phyloP scores from a whole-genome alignment of 1,140 invertebrate genomes.

The Bombus confusus region DNA sequence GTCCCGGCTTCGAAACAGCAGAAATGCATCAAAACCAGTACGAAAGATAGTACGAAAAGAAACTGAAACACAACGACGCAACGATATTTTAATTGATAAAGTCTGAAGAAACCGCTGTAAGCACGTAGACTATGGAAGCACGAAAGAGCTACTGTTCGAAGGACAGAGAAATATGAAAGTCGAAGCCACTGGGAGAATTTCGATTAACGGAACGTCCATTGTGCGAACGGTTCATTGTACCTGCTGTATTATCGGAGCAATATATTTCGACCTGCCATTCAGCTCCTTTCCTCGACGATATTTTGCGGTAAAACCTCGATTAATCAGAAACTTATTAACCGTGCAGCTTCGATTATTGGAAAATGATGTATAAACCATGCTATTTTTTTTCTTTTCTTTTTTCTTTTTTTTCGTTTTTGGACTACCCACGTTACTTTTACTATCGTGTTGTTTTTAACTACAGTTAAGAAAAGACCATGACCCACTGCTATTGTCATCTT shows the following conservation, averaged over 20 bases:
- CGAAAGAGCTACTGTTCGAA: not conserved
- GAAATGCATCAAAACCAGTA: not conserved
- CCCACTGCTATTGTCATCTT: no score
- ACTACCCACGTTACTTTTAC: not conserved
- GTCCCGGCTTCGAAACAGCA: no score
- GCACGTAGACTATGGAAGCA: not conserved
- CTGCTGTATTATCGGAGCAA: conserved; percentile 17
- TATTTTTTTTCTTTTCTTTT: no score
- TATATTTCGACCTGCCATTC: conserved; percentile 9
- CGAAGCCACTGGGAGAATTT: conserved; percentile 17
- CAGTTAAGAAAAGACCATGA: no score
- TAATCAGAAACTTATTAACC: conserved; percentile 31
- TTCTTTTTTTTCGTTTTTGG: no score
- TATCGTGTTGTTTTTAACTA: no score
- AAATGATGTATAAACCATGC: not conserved
- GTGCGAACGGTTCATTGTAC: conserved; percentile 28
- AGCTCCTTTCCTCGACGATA: not conserved
- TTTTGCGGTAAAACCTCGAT: not conserved
- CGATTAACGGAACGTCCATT: conserved; percentile 24
- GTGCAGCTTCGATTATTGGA: not conserved
- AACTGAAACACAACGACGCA: not conserved
- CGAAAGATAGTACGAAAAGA: not conserved
- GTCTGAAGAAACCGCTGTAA: not conserved
- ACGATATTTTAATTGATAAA: not conserved
- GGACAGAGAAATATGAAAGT: conserved; percentile 25